Evolutionary conservation across 35 echinoderm and acorn worm species (phyloP).

Genomic region (Eucidaris tribuloides): DNA sequence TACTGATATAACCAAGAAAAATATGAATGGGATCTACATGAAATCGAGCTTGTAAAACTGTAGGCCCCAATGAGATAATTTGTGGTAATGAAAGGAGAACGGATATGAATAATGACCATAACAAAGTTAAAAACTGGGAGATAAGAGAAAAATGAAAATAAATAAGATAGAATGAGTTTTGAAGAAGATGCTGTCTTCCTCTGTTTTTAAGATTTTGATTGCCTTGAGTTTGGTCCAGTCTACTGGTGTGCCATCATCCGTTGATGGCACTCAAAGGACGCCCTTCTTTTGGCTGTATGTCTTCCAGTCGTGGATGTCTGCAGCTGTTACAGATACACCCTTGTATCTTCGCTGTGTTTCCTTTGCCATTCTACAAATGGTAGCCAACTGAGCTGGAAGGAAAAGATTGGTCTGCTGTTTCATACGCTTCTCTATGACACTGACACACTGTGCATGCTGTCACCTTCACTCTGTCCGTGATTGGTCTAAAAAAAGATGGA

Average conservation of each 20-base stretch:
- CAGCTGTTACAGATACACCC: neutral
- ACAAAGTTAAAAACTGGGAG: too few species aligned
- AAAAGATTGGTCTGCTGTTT: neutral
- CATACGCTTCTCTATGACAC: slow-evolving; percentile 45
- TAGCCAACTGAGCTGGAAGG: slow-evolving; percentile 21
- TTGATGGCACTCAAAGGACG: neutral
- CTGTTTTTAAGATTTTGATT: neutral
- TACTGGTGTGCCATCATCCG: slow-evolving; percentile 2
- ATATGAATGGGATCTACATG: too few species aligned
- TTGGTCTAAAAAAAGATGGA: slow-evolving; percentile 61
- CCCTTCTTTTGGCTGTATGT: neutral
- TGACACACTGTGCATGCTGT: slow-evolving; percentile 65
- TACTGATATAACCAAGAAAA: too few species aligned
- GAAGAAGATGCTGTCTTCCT: neutral
- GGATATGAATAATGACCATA: too few species aligned
- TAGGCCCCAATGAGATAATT: too few species aligned
- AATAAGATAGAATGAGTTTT: too few species aligned
- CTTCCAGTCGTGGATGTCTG: slow-evolving; percentile 34
- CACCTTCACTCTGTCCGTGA: slow-evolving; percentile 75
- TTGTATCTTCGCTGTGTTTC: neutral
- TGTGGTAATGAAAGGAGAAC: too few species aligned
- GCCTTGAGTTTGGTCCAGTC: slow-evolving; percentile 28
- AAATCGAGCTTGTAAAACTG: too few species aligned
- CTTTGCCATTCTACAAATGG: slow-evolving; percentile 23
- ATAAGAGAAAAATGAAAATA: too few species aligned